Percentiles rank a stretch among this genome's conserved stretches.
phyloP scores from a whole-genome alignment of 2,888 invertebrate genomes.

The Epicampocera succincta region DNA sequence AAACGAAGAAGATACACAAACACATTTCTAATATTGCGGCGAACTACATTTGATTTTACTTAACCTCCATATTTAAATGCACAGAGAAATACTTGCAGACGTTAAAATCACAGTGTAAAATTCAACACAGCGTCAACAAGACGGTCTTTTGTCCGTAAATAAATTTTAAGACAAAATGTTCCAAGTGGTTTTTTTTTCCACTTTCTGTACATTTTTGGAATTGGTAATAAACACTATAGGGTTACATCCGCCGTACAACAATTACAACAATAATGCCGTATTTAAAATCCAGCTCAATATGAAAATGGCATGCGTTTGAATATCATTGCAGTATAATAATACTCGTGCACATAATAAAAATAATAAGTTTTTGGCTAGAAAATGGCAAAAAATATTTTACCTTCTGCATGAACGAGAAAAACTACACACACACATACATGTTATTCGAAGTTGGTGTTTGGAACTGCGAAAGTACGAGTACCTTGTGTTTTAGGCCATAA shows the following conservation, averaged over 20 bases:
- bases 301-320: constrained; percentile 41
- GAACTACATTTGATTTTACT: constrained; percentile 19
- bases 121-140: constrained; percentile 59
- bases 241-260: constrained; percentile 64
- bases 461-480: constrained; percentile 46
- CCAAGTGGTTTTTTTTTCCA: constrained; percentile 38
- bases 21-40: constrained; percentile 5
- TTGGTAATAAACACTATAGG: constrained; percentile 69
- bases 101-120: constrained; percentile 63
- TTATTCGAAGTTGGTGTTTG: constrained; percentile 1
- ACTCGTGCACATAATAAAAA: constrained; percentile 9
- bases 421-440: too few species aligned
- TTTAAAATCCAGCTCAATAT: not conserved
- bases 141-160: constrained; percentile 55
- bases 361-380: constrained; percentile 67
- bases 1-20: constrained; percentile 69
- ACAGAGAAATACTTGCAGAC: constrained; percentile 39
- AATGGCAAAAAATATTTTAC: constrained; percentile 64
- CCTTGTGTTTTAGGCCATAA: constrained; percentile 66
- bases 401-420: constrained; percentile 66
- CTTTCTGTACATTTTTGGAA: constrained; percentile 58
- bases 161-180: constrained; percentile 60
- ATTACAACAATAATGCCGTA: constrained; percentile 10
- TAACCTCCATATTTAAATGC: constrained; percentile 21
- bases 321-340: constrained; percentile 55